A percentile compares a stretch with the other conserved stretches of the same genome.
phyloP scores from a whole-genome alignment of 2,113 vertebrate species.

The Manacus vitellinus region DNA sequence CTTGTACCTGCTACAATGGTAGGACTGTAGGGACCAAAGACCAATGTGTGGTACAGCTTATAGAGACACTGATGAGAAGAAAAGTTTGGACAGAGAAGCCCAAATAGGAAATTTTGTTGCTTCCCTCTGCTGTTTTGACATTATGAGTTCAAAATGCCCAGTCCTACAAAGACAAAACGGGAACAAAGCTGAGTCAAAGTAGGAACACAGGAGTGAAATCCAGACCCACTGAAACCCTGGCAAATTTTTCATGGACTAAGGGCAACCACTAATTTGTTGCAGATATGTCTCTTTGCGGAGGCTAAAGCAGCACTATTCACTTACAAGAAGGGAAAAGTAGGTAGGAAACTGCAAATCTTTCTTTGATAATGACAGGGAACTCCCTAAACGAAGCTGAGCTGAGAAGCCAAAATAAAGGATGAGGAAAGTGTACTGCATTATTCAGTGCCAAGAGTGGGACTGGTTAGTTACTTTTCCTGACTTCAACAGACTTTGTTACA shows the following conservation, averaged over 20 bases:
- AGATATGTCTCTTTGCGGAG: neutral
- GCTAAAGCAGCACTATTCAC: neutral
- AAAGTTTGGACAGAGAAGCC: neutral
- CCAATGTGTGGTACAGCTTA: neutral
- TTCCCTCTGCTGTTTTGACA: neutral
- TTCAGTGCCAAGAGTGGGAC: neutral
- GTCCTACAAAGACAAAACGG: neutral
- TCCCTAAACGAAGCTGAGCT: neutral
- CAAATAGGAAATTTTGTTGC: neutral
- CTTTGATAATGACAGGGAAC: neutral
- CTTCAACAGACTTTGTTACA: neutral
- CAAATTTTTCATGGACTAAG: neutral
- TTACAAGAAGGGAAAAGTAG: fast-evolving
- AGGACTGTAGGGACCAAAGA: neutral
- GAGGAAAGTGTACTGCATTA: neutral
- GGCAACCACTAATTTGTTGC: neutral
- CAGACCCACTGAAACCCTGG: neutral
- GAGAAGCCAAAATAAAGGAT: neutral
- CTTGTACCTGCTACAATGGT: neutral
- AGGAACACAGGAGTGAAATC: neutral
- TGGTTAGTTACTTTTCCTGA: neutral
- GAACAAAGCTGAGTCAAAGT: neutral
- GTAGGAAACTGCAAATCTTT: neutral
- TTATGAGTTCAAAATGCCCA: neutral
- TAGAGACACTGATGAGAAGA: neutral